Base-by-base conservation (phyloP, 2,113 vertebrate species). In the Bettongia penicillata region DNA sequence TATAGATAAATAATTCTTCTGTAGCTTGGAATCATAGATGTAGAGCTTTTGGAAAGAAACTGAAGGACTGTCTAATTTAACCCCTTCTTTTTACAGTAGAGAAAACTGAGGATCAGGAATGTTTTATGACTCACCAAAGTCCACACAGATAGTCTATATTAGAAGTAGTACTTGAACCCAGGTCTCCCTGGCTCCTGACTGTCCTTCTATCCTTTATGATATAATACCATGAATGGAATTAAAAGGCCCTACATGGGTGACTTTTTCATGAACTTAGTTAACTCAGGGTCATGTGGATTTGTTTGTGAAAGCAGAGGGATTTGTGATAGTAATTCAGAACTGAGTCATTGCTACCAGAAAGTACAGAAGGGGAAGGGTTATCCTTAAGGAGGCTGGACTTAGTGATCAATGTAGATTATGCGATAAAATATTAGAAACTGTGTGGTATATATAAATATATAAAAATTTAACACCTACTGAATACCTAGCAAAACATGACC, bases 261-360 rank as follows among this genome's bases (percentile, higher is more conserved):
- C 19, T 84, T 84, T 84, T 84, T 19, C 68, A 43, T 84, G 68
- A 84, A 84, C n/a, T 84, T 19, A 23, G 16, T 84, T 37, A 84
- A 84, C 68, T 84, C 31, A n/a, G 16, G 16, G 37, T 77, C 68
- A 84, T 84, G 16, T 84, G 68, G 68, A 84, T 84, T 84, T 84
- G 68, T 84, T 84, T 84, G n/a, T 84, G 7, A 19, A 84, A 84
- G 43, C 43, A 84, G n/a, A 23, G 37, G 68, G 6, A 19, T 84
- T 84, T 84, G 43, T 84, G 68, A 84, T 84, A 84, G 68, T 84
- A 84, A 84, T 84, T 84, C 68, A 84, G n/a, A n/a, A 84, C 68
- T 84, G 68, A 84, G 37, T 84, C 68, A 43, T 84, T 84, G n/a
- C 19, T 19, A 84, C 68, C 16, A 84, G n/a, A 84, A 84, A 43